Percentiles rank a stretch among this genome's conserved stretches.
Conservation (phyloP, 2,888 invertebrate species). For the Caenorhabditis drosophilae region DNA sequence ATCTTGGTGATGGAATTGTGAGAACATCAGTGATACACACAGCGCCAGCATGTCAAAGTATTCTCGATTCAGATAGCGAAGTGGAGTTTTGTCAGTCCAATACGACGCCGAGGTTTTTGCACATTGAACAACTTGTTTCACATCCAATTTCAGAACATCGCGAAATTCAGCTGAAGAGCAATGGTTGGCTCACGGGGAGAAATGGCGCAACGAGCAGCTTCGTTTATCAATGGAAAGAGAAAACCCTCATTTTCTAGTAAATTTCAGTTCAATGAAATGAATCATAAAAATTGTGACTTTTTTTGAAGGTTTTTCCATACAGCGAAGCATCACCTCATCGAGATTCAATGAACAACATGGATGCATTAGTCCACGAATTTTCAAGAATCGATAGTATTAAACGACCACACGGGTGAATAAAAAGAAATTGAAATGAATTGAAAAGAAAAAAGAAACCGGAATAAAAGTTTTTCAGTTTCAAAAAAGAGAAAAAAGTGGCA, state of each 20-base stretch:
- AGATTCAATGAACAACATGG: constrained; percentile 48
- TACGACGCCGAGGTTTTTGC: constrained; percentile 41
- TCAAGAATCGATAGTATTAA: constrained; percentile 48
- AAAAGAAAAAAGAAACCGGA: too few species aligned
- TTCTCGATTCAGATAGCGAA: constrained; percentile 59
- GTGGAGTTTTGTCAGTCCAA: constrained; percentile 30
- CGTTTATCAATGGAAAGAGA: constrained; percentile 59
- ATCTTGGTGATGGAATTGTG: constrained; percentile 58
- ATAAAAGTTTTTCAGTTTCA: constrained; percentile 28
- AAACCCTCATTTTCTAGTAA: constrained; percentile 43
- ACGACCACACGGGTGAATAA: constrained; percentile 41
- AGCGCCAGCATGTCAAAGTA: constrained; percentile 62
- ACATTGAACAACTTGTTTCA: neutral
- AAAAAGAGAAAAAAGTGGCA: constrained; percentile 35
- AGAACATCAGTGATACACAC: constrained; percentile 66
- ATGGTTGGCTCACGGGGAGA: constrained; percentile 60
- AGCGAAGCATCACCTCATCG: constrained; percentile 46
- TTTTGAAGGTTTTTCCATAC: constrained; percentile 53
- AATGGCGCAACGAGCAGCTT: constrained; percentile 65
- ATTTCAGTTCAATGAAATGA: too few species aligned
- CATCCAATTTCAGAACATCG: constrained; percentile 24
- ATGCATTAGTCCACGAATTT: constrained; percentile 45
- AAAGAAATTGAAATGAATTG: neutral
- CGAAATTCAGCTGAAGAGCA: constrained; percentile 61
- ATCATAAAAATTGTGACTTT: too few species aligned